Evolutionary conservation across 2,113 vertebrate species (phyloP).

Genomic region (Trogon surrucura): DNA sequence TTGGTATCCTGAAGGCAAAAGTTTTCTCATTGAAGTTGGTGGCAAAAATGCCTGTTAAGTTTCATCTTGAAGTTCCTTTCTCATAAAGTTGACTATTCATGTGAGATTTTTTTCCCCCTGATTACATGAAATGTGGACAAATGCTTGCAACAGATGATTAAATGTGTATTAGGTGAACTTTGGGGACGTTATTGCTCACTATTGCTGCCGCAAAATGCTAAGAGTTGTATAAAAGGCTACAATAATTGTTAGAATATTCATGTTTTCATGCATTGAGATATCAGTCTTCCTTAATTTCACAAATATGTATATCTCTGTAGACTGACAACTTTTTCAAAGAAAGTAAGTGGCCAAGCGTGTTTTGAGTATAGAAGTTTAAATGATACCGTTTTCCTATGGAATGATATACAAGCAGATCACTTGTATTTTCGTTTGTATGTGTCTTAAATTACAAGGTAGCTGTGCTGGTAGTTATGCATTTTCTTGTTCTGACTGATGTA

Average conservation of each 20-base stretch:
- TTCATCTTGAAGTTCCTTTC: background rate
- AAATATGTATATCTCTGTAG: background rate
- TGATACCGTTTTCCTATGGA: background rate
- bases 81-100: background rate
- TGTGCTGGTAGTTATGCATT: background rate
- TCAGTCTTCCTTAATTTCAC: too few relatives aligned
- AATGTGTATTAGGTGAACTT: background rate
- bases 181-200: background rate
- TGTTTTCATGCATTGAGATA: background rate
- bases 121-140: background rate
- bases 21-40: background rate
- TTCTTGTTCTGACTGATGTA: background rate
- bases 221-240: background rate
- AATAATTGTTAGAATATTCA: background rate
- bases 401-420: background rate
- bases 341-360: background rate
- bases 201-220: background rate
- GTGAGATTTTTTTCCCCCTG: background rate
- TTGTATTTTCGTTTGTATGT: background rate
- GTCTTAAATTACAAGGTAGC: background rate
- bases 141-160: background rate
- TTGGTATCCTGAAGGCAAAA: background rate
- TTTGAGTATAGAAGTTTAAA: background rate
- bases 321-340: background rate
- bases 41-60: background rate